A percentile compares a stretch with the other conserved stretches of the same genome.
Evolutionary conservation across 1,140 invertebrate species (phyloP).

Genomic region (Phenacoccus solenopsis): DNA sequence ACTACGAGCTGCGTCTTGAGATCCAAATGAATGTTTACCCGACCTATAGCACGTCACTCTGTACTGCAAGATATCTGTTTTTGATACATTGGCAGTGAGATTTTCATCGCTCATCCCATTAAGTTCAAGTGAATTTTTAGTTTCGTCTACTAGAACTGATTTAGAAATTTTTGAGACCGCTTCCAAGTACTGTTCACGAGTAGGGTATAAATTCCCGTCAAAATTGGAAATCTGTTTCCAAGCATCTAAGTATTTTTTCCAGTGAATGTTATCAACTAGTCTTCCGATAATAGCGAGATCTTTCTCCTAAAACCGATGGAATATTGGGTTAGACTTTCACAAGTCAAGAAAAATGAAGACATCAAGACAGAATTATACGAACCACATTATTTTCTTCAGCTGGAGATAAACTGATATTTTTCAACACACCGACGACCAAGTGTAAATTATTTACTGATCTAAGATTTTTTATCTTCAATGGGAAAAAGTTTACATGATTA

Average conservation of each 20-base stretch:
- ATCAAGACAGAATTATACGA: not conserved
- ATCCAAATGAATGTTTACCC: conserved; percentile 42
- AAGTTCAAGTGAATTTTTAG: not conserved
- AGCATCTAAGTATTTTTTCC: conserved; percentile 35
- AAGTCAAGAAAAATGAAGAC: not conserved
- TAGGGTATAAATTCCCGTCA: conserved; percentile 31
- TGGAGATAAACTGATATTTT: conserved; percentile 31
- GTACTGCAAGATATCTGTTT: conserved; percentile 34
- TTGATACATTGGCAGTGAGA: not conserved
- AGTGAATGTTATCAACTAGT: conserved; percentile 34
- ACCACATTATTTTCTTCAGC: not conserved
- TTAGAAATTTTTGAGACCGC: conserved; percentile 17
- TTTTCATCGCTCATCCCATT: not conserved
- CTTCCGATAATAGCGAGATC: conserved; percentile 34
- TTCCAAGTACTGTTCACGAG: conserved; percentile 21
- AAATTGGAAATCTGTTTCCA: conserved; percentile 38
- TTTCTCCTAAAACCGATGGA: conserved; percentile 29
- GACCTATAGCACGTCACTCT: conserved; percentile 43
- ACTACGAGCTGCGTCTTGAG: conserved; percentile 37
- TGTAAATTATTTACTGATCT: conserved; percentile 31
- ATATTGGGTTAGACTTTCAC: not conserved
- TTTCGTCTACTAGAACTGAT: not conserved
- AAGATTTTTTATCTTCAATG: conserved; percentile 36
- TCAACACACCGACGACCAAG: conserved; percentile 29
- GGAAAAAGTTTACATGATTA: not conserved